phyloP scores from a whole-genome alignment of 2,888 invertebrate genomes.

The Trachelus iudaicus region DNA sequence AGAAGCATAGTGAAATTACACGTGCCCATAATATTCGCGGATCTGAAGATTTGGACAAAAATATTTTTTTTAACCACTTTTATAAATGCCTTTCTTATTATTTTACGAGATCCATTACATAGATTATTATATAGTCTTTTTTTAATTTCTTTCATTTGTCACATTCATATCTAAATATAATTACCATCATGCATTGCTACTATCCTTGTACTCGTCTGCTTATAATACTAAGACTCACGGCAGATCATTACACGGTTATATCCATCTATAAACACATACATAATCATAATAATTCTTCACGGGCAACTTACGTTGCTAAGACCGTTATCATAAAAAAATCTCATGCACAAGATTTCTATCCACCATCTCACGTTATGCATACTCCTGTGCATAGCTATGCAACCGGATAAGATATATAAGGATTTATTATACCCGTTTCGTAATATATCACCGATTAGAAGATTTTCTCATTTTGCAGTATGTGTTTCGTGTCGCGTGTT shows the following conservation, averaged over 20 bases:
- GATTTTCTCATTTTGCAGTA: background rate
- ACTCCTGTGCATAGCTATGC: background rate
- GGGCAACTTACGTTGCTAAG: background rate
- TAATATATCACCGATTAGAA: background rate
- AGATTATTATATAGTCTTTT: background rate
- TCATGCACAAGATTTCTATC: background rate
- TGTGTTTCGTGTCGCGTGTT: background rate
- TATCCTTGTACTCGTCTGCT: background rate
- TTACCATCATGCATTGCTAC: background rate
- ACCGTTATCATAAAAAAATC: background rate
- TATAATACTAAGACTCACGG: background rate
- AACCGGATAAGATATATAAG: background rate
- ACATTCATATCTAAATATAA: background rate
- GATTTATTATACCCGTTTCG: background rate
- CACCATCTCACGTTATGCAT: background rate
- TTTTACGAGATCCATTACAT: background rate
- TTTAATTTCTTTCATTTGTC: background rate
- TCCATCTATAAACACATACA: background rate
- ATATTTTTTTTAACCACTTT: too few relatives aligned
- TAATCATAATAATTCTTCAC: background rate
- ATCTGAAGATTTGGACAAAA: too few relatives aligned
- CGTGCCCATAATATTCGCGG: background rate
- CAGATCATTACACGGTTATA: background rate
- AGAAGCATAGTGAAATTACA: background rate
- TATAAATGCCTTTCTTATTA: background rate